These are phyloP conservation scores for Axis porcinus DNA, from an alignment of 2,113 vertebrate genomes.

Conservation along the genomic window DNA sequence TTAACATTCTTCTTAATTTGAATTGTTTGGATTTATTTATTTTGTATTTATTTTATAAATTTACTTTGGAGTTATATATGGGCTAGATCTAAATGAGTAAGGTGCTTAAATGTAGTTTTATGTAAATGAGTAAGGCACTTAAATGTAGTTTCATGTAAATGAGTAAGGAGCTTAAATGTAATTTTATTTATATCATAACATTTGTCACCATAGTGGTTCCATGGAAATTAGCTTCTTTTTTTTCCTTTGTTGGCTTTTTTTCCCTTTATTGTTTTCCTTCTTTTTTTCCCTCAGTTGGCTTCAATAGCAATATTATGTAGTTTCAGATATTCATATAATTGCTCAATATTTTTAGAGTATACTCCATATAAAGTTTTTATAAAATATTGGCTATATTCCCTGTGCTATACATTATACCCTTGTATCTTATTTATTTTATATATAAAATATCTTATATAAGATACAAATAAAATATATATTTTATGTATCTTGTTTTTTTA, in stretches of 20 bases:
- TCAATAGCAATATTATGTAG: background rate
- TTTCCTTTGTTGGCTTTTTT: background rate
- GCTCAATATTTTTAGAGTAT: background rate
- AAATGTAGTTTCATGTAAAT: background rate
- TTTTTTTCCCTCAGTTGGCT: background rate
- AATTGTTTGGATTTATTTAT: background rate
- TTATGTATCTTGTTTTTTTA: background rate
- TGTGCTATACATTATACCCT: background rate
- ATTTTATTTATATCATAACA: background rate
- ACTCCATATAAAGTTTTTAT: background rate
- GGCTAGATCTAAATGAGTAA: background rate
- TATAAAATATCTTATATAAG: background rate
- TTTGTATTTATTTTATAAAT: background rate
- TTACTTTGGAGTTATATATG: background rate
- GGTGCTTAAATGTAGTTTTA: background rate
- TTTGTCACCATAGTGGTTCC: background rate
- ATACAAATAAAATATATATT: background rate
- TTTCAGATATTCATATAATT: background rate
- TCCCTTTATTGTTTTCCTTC: too few species aligned
- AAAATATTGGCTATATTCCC: background rate
- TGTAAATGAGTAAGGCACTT: background rate
- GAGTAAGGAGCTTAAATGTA: background rate
- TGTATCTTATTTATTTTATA: background rate
- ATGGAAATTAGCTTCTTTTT: background rate
- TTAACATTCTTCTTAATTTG: background rate